Evolutionary conservation across 2,888 invertebrate species (phyloP).

Genomic region (Pseudolycoriella hygida): DNA sequence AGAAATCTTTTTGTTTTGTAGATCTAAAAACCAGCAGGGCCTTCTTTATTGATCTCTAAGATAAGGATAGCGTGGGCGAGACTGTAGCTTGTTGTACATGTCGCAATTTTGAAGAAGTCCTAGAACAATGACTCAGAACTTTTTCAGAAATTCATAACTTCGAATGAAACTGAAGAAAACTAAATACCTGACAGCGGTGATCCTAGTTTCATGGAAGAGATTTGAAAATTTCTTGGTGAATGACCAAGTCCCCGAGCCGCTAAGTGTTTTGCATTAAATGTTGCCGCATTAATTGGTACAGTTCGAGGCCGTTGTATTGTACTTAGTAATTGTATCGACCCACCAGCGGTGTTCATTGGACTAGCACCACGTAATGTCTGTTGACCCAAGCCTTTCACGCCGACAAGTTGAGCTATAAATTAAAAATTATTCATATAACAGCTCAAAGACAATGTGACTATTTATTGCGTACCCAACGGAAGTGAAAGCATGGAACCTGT

Average conservation of each 20-base stretch:
- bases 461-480: constrained; percentile 41
- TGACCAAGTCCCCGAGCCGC: constrained; percentile 5
- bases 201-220: neutral
- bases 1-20: too few relatives aligned
- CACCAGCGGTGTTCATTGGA: constrained; percentile 8
- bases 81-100: too few relatives aligned
- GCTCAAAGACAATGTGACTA: neutral
- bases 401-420: constrained; percentile 24
- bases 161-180: too few relatives aligned
- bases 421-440: constrained; percentile 2
- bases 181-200: neutral
- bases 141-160: too few relatives aligned
- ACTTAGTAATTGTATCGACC: neutral
- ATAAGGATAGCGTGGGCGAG: too few relatives aligned
- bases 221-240: constrained; percentile 21
- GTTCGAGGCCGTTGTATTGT: constrained; percentile 13
- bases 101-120: too few relatives aligned
- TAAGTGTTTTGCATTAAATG: constrained; percentile 18
- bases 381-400: constrained; percentile 38
- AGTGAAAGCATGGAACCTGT: constrained; percentile 38
- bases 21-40: too few relatives aligned
- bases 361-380: constrained; percentile 26
- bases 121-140: too few relatives aligned
- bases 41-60: too few relatives aligned
- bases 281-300: constrained; percentile 25